Evolutionary conservation across 2,113 vertebrate species (phyloP).

Genomic region (Athene cunicularia): DNA sequence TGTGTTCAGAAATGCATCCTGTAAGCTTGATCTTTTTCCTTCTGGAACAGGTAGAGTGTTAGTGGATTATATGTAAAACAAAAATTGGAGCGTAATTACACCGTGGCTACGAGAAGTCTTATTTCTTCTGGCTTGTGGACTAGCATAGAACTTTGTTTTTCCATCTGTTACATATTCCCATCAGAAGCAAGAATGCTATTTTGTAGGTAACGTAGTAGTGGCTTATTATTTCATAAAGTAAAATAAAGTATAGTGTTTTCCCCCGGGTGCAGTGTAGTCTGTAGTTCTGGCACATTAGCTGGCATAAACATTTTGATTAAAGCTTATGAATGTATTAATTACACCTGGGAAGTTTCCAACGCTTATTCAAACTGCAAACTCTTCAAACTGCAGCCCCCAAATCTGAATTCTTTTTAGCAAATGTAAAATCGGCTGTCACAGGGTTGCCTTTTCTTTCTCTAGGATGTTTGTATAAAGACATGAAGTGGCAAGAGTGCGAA

Average conservation of each 20-base stretch:
- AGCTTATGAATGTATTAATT: constrained; percentile 68
- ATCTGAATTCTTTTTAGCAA: neutral
- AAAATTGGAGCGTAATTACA: neutral
- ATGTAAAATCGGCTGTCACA: neutral
- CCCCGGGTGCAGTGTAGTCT: neutral
- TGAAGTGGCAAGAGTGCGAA: neutral
- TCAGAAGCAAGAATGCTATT: constrained; percentile 6
- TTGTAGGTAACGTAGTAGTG: neutral
- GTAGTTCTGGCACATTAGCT: constrained; percentile 57
- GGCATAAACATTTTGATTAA: constrained; percentile 71
- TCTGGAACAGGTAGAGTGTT: neutral
- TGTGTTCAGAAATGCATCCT: neutral
- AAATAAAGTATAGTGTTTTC: constrained; percentile 38
- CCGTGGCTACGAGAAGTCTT: neutral
- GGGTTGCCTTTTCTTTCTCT: neutral
- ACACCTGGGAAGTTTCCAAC: constrained; percentile 65
- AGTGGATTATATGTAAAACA: neutral
- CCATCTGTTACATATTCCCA: constrained; percentile 12
- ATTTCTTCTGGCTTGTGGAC: neutral
- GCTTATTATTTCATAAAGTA: constrained; percentile 56
- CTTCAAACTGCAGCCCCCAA: neutral
- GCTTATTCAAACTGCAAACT: constrained; percentile 23
- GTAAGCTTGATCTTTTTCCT: neutral
- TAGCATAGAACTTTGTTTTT: constrained; percentile 33
- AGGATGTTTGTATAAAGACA: neutral